phyloP scores from a whole-genome alignment of 2,888 invertebrate species.

The Nymphalis urticae region DNA sequence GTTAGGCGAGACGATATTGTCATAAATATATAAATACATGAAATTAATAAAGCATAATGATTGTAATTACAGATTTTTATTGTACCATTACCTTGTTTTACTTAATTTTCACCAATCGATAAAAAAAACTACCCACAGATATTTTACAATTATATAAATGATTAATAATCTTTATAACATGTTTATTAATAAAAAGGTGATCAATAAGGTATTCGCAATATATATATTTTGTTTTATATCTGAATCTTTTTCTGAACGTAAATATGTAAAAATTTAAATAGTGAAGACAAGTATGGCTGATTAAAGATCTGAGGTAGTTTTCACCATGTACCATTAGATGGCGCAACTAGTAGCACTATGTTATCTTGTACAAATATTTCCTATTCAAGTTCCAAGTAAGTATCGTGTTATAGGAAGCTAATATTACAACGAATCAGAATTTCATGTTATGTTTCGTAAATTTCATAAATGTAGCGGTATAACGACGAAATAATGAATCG shows the following conservation, averaged over 20 bases:
- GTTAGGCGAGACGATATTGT: conserved; percentile 83
- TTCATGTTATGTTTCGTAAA: conserved; percentile 42
- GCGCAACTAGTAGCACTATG: not conserved
- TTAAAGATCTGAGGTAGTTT: not conserved
- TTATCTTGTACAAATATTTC: too few species aligned
- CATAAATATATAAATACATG: conserved; percentile 83
- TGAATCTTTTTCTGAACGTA: too few species aligned
- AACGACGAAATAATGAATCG: conserved; percentile 81
- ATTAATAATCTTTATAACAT: too few species aligned
- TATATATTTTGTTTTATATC: too few species aligned
- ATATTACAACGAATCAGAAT: conserved; percentile 18
- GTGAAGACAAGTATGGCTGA: too few species aligned
- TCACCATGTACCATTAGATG: conserved; percentile 1
- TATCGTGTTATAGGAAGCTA: not conserved
- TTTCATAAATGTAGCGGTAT: conserved; percentile 64
- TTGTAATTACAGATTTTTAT: conserved; percentile 75
- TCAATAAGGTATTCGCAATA: too few species aligned
- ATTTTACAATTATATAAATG: not conserved
- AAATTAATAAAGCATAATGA: conserved; percentile 83
- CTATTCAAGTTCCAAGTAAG: too few species aligned
- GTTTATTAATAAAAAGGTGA: too few species aligned
- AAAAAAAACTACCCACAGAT: not conserved
- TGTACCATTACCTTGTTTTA: conserved; percentile 39
- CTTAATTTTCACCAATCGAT: not conserved
- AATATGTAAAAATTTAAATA: too few species aligned